Base-by-base conservation (phyloP, 2,888 invertebrate genomes). In the Fragum sueziense region DNA sequence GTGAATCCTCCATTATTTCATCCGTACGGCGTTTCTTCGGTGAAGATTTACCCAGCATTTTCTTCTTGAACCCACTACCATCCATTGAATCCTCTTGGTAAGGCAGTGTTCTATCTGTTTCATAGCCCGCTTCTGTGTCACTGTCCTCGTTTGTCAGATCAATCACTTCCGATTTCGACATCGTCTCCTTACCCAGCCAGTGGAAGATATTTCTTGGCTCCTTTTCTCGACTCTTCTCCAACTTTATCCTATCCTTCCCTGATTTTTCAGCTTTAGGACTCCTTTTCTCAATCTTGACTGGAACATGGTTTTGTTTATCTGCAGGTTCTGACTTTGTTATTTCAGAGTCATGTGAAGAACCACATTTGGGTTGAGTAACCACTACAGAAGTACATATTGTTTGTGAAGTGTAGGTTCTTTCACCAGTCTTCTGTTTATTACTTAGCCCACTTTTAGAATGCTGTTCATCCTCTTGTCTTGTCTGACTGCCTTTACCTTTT, bases 201-300 rank as follows among this genome's bases (percentile, higher is more conserved):
- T 33, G 33, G 20, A 65, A 65, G 37, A 65, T 65, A 41, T 65
- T 65, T 34, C 65, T 65, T 17, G 37, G 41, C 6, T 65, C 22
- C 31, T 25, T 65, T n/a, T 33, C 7, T 27, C 9, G 2, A 20
- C 57, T 20, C 20, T 61, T 7, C 20, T 61, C 33, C 6, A 11
- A 1, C 33, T 61, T 33, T 47, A 47, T 9, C 47, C n/a, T 47
- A 20, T 9, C 4, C n/a, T n/a, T n/a, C n/a, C n/a, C n/a, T n/a
- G n/a, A n/a, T n/a, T n/a, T n/a, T n/a, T n/a, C n/a, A n/a, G n/a
- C n/a, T n/a, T n/a, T n/a, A n/a, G n/a, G n/a, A n/a, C n/a, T n/a
- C n/a, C n/a, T n/a, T n/a, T n/a, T n/a, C n/a, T n/a, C n/a, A n/a
- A n/a, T n/a, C n/a, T n/a, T n/a, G n/a, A n/a, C n/a, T n/a, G n/a